Evolutionary conservation across 2,888 invertebrate genomes (phyloP).

Genomic region (Melanargia galathea): DNA sequence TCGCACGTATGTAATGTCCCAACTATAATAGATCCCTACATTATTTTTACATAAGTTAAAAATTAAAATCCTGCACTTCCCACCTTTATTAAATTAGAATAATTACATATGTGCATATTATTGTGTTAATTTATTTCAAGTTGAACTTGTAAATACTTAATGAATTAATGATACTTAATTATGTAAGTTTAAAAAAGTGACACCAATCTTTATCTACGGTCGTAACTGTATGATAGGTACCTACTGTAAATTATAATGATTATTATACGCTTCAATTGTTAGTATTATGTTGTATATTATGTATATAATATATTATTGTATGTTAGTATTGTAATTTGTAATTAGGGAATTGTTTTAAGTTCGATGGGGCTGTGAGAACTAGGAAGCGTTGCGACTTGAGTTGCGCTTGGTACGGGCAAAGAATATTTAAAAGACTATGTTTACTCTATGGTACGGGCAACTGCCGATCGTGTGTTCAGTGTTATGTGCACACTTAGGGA

Average conservation of each 20-base stretch:
- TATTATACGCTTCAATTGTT: slow-evolving; percentile 41
- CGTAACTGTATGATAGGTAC: no score
- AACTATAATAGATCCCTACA: no score
- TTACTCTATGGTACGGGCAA: slow-evolving; percentile 18
- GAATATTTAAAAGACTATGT: no score
- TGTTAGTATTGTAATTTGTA: no score
- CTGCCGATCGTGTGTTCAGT: slow-evolving; percentile 22
- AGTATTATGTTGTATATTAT: slow-evolving; percentile 20
- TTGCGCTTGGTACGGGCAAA: slow-evolving; percentile 17
- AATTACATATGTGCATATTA: background rate
- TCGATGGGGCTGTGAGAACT: slow-evolving; percentile 36
- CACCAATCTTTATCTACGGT: slow-evolving; percentile 31
- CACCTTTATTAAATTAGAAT: background rate
- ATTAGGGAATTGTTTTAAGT: slow-evolving; percentile 24
- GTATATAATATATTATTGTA: no score
- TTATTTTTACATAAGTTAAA: background rate
- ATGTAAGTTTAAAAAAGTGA: slow-evolving; percentile 21
- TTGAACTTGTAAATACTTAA: background rate
- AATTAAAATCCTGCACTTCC: slow-evolving; percentile 1
- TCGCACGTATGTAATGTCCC: no score
- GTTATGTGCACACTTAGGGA: no score
- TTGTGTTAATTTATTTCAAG: background rate
- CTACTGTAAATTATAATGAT: slow-evolving; percentile 25
- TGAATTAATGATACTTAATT: background rate
- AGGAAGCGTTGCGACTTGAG: slow-evolving; percentile 20